Conservation (phyloP, 2,797 vertebrate species). For the Poecile montanus region DNA sequence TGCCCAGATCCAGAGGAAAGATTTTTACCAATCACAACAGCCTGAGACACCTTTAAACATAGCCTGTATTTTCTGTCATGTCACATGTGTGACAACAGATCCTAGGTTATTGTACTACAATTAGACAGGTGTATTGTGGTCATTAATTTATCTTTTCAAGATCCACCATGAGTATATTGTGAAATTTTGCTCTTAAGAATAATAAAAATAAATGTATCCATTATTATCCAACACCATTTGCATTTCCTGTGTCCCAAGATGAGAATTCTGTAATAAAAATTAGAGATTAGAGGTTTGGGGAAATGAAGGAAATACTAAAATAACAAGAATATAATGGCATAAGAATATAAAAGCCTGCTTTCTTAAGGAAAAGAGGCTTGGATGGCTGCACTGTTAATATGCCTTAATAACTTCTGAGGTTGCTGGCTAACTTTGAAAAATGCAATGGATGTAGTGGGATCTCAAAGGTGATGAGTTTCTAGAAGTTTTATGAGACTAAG, state of each 20-base stretch:
- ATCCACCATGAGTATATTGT: conserved; percentile 11
- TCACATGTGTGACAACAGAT: conserved; percentile 51
- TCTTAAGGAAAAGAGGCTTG: neutral
- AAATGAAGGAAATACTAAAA: neutral
- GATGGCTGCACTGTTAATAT: neutral
- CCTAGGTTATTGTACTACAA: conserved; percentile 23
- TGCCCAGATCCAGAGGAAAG: neutral
- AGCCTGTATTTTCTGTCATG: conserved; percentile 49
- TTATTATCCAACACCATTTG: conserved; percentile 4
- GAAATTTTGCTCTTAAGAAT: conserved; percentile 55
- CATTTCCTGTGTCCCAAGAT: conserved; percentile 3
- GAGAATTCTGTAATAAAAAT: neutral
- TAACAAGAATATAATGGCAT: neutral
- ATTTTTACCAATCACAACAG: neutral
- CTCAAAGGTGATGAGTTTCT: neutral
- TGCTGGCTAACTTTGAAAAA: neutral
- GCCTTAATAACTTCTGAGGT: neutral
- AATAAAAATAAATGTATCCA: neutral
- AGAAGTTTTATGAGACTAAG: neutral
- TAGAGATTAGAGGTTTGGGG: neutral
- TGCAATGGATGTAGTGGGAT: neutral
- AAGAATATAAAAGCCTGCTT: neutral
- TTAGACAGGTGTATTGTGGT: conserved; percentile 43
- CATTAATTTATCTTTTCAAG: conserved; percentile 54
- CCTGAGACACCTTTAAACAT: conserved; percentile 32